phyloP scores from a whole-genome alignment of 30 jellyfish, hydroid and myxozoan species.

The Clytia hemisphaerica region DNA sequence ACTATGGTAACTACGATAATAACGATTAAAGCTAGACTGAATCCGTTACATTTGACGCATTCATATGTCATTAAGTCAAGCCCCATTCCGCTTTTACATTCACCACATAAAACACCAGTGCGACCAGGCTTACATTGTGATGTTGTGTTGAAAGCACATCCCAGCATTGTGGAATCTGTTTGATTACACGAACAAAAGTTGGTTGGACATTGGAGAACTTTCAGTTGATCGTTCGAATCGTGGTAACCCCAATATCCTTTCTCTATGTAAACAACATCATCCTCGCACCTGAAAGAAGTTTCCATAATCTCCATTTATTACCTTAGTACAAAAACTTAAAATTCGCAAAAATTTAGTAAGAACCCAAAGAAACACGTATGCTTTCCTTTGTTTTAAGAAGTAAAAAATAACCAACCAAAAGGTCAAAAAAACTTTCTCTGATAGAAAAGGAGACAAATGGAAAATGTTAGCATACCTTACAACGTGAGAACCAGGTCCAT shows the following conservation, averaged over 20 bases:
- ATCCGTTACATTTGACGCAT: constrained; percentile 42
- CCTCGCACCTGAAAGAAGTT: constrained; percentile 44
- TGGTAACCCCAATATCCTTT: constrained; percentile 59
- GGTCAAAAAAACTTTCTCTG: too few relatives aligned
- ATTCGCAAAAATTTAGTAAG: too few relatives aligned
- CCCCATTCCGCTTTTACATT: constrained; percentile 46
- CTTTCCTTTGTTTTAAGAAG: too few relatives aligned
- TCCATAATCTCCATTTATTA: too few relatives aligned
- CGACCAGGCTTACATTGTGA: constrained; percentile 45
- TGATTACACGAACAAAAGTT: constrained; percentile 31
- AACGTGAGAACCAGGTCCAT: too few relatives aligned
- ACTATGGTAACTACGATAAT: constrained; percentile 13
- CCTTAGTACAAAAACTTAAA: too few relatives aligned
- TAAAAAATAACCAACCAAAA: too few relatives aligned
- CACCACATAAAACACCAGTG: constrained; percentile 56
- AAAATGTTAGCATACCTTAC: too few relatives aligned
- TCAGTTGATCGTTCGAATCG: constrained; percentile 11
- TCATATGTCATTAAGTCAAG: constrained; percentile 27
- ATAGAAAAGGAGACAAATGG: too few relatives aligned
- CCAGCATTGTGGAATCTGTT: constrained; percentile 5
- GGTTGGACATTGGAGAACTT: constrained; percentile 38
- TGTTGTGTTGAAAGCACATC: constrained; percentile 30
- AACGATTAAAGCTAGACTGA: not conserved
- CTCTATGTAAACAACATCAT: constrained; percentile 19
- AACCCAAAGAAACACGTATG: too few relatives aligned